Percentiles rank a stretch among this genome's conserved stretches.
phyloP scores from a whole-genome alignment of 2,888 invertebrate genomes.

The Capitulum mitella region DNA sequence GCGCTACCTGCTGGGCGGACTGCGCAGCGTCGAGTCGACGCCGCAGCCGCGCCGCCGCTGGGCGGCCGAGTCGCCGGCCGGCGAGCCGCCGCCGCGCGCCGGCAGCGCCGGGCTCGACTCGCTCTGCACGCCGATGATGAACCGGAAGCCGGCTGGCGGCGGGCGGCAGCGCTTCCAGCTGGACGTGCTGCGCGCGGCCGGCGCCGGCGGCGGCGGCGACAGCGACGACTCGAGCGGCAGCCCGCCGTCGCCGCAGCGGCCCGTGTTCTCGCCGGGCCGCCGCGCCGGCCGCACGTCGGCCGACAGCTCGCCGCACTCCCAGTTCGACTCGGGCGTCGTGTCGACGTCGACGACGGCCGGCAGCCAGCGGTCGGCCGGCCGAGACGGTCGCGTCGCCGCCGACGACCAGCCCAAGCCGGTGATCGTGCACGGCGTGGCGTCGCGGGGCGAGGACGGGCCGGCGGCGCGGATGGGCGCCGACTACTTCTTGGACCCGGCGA shows the following conservation, averaged over 20 bases:
- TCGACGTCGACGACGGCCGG: constrained; percentile 32
- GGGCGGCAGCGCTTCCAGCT: constrained; percentile 20
- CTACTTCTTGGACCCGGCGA: constrained; percentile 42
- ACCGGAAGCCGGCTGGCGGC: constrained; percentile 38
- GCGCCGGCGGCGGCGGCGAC: constrained; percentile 23
- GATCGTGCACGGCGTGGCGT: constrained; percentile 19
- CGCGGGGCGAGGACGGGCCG: constrained; percentile 35
- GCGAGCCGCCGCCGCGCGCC: constrained; percentile 30
- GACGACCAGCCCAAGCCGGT: constrained; percentile 34
- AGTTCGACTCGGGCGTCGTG: constrained; percentile 39
- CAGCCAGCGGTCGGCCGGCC: constrained; percentile 26
- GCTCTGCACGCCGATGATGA: constrained; percentile 39
- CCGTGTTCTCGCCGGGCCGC: constrained; percentile 26
- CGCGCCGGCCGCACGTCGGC: constrained; percentile 34
- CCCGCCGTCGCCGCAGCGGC: constrained; percentile 27
- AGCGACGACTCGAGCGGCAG: constrained; percentile 27
- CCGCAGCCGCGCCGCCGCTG: constrained; percentile 45
- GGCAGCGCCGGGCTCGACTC: constrained; percentile 37
- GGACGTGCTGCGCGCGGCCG: neutral
- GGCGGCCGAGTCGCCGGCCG: constrained; percentile 30
- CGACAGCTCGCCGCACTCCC: constrained; percentile 38
- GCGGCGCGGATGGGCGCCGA: constrained; percentile 38
- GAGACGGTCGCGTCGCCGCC: constrained; percentile 26
- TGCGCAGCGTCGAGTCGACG: constrained; percentile 58
- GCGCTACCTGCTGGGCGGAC: constrained; percentile 55